A percentile compares a stretch with the other conserved stretches of the same genome.
These are phyloP conservation scores for Clostera curtula DNA, from an alignment of 2,888 invertebrate species.

Conservation along the genomic window DNA sequence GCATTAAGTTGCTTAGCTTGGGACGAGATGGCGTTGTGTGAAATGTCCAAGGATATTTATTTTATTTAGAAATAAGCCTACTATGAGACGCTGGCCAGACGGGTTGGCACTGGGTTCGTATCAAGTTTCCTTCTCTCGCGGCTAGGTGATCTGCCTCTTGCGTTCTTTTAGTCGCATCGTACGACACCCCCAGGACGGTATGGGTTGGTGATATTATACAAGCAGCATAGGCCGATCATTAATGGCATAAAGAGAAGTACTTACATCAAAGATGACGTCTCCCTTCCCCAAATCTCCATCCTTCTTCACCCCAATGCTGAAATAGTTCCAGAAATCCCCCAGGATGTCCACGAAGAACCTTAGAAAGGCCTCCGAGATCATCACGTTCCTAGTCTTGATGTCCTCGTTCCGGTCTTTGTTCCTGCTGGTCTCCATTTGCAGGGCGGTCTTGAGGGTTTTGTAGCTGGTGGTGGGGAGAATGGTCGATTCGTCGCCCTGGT, in stretches of 20 bases:
- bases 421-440: constrained; percentile 55
- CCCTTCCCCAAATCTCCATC: constrained; percentile 47
- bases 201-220: too few relatives aligned
- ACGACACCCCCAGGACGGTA: too few relatives aligned
- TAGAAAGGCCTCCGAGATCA: constrained; percentile 84
- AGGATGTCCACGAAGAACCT: constrained; percentile 85
- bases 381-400: constrained; percentile 77
- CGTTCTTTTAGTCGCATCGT: too few relatives aligned
- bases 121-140: too few relatives aligned
- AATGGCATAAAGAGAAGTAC: constrained; percentile 19
- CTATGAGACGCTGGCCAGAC: too few relatives aligned
- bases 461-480: constrained; percentile 82
- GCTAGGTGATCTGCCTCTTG: too few relatives aligned
- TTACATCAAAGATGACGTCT: constrained; percentile 58
- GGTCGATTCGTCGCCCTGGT: constrained; percentile 84
- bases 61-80: too few relatives aligned
- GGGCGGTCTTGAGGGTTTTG: constrained; percentile 77
- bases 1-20: too few relatives aligned
- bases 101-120: too few relatives aligned
- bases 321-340: constrained; percentile 80
- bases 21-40: too few relatives aligned
- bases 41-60: too few relatives aligned
- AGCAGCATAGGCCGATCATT: too few relatives aligned
- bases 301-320: constrained; percentile 35
- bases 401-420: constrained; percentile 43